These are phyloP conservation scores for Acanthisitta chloris DNA, from an alignment of 2,113 vertebrate genomes.

Conservation along the genomic window DNA sequence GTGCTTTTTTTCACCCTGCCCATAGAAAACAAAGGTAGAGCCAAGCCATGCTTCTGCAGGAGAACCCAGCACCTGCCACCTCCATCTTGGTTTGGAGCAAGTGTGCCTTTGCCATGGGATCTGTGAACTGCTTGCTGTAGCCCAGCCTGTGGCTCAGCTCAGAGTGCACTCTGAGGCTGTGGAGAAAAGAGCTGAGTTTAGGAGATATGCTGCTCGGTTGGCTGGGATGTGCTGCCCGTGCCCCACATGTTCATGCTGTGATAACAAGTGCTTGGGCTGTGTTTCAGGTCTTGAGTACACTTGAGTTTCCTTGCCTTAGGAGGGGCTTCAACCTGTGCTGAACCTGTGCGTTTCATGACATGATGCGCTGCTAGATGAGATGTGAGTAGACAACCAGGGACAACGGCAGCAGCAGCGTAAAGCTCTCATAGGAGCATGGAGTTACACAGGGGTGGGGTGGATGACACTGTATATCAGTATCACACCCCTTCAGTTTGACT, in stretches of 20 bases:
- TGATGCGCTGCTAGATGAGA: background rate
- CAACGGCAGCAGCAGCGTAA: accelerated
- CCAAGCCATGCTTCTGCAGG: background rate
- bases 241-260: background rate
- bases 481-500: background rate
- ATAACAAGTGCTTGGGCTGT: background rate
- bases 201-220: background rate
- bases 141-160: background rate
- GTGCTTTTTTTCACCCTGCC: background rate
- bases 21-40: background rate
- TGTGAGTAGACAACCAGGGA: background rate
- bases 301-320: background rate
- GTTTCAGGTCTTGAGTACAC: background rate
- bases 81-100: background rate
- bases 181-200: background rate
- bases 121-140: background rate
- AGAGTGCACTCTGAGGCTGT: background rate
- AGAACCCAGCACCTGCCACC: background rate
- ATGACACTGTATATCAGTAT: background rate
- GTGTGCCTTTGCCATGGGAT: background rate
- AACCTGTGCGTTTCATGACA: background rate
- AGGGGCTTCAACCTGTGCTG: background rate
- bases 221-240: background rate
- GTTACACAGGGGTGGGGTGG: background rate
- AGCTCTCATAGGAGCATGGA: accelerated